Conservation (phyloP, 30 jellyfish, hydroid and myxozoan species). For the Aurelia sp. region DNA sequence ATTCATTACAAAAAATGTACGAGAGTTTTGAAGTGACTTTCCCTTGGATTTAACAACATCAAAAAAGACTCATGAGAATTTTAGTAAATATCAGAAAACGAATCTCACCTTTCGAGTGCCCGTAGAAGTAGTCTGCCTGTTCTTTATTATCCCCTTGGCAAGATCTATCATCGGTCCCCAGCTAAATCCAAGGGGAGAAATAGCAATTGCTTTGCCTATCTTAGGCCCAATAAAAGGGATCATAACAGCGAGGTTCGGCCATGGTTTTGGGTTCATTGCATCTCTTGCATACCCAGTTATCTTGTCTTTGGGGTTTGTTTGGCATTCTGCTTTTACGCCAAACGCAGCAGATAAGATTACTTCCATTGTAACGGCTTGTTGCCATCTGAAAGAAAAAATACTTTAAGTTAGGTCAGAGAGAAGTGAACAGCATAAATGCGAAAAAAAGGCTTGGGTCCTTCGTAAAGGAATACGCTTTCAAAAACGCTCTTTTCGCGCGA, state of each 20-base stretch:
- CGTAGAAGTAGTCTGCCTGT: constrained; percentile 2
- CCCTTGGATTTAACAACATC: no score
- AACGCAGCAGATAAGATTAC: constrained; percentile 72
- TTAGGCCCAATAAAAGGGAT: constrained; percentile 56
- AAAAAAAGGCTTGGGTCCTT: no score
- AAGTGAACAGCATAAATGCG: neutral
- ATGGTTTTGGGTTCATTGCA: constrained; percentile 44
- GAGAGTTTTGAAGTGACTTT: neutral
- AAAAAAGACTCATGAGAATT: neutral
- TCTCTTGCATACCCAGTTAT: constrained; percentile 31
- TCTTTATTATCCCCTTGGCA: constrained; percentile 18
- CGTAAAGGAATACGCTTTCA: no score
- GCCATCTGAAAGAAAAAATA: constrained; percentile 31
- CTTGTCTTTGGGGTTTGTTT: constrained; percentile 67
- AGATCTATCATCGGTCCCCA: constrained; percentile 39
- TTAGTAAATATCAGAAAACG: neutral
- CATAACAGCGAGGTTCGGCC: constrained; percentile 19
- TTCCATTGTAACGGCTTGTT: constrained; percentile 65
- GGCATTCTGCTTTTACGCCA: constrained; percentile 61
- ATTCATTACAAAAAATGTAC: neutral
- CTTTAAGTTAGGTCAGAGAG: neutral
- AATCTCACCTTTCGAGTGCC: constrained; percentile 15
- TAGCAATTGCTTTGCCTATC: constrained; percentile 5
- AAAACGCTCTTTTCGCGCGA: no score
- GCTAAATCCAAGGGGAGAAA: constrained; percentile 27